Base-by-base conservation (phyloP, 1,140 invertebrate genomes). In the Eulimnadia texana region DNA sequence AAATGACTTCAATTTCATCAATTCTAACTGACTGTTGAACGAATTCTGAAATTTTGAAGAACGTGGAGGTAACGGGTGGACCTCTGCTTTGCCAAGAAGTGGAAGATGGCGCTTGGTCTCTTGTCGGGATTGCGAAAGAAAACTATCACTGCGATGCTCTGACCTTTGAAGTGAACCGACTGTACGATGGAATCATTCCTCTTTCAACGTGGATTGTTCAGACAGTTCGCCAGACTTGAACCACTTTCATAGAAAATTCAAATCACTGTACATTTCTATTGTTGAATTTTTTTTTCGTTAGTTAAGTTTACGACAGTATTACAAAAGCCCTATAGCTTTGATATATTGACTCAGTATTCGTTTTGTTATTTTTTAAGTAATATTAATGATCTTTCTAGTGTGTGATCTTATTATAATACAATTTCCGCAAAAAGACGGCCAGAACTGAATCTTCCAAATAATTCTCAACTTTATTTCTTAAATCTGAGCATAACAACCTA, bases 81-180 rank as follows among this genome's bases (percentile, higher is more conserved):
- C 62, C 62, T 3, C 58, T 63, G 24, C 57, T 63, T 16, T 63
- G 62, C 50, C 62, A 63, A 63, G 58, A 62, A 20, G 27, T 16
- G 10, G 50, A 59, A 2, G 55, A 50, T 11, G 57, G 62, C 16
- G 58, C 62, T 20, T 63, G 62, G 62, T 63, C 62, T 27, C 25
- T 63, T 19, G 62, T 58, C 3, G 62, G 62, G 3, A 22, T 63
- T 24, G 25, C 62, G 25, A 63, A 27, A 10, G 28, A 53, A 20
- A 50, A 52, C 50, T 23, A 22, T 11, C 29, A 33, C 20, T 63
- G 62, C 52, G 60, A 29, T 33, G 28, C 13, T 27, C 29, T 57
- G 55, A 57, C 27, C 20, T 29, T 11, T 19, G n/a, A 27, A 25
- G 27, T 28, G 25, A 25, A 29, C 19, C 55, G 55, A 57, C n/a